Percentiles rank a stretch among this genome's conserved stretches.
Conservation (phyloP, 2,113 vertebrate genomes). For the Periophthalmodon schlosseri region DNA sequence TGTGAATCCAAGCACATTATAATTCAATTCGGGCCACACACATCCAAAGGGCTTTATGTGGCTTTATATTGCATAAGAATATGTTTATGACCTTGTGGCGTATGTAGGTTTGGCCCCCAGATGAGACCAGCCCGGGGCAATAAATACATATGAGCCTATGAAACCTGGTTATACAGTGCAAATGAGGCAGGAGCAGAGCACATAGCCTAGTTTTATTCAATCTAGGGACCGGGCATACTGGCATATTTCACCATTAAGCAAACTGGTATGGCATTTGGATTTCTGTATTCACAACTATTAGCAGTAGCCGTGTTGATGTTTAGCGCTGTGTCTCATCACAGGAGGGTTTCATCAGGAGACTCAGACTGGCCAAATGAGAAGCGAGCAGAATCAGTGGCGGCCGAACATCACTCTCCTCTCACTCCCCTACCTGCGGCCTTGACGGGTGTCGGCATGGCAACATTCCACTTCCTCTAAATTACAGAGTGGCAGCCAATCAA, state of each 20-base stretch:
- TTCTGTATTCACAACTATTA: constrained; percentile 6
- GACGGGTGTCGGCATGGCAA: constrained; percentile 59
- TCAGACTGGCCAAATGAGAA: constrained; percentile 17
- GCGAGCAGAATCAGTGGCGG: constrained; percentile 38
- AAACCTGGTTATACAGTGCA: constrained; percentile 3
- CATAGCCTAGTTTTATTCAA: constrained; percentile 4
- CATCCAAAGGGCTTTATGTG: neutral
- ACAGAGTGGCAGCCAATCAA: constrained; percentile 56
- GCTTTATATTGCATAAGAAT: neutral
- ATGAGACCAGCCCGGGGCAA: constrained; percentile 2
- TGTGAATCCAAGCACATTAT: neutral
- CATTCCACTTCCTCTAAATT: constrained; percentile 63
- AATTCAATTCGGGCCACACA: neutral
- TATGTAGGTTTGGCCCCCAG: neutral
- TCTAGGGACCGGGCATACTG: neutral
- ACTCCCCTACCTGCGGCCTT: constrained; percentile 45
- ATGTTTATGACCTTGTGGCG: constrained; percentile 8
- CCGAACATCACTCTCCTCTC: constrained; percentile 43
- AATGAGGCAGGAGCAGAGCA: neutral
- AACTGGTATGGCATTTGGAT: neutral
- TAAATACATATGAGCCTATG: constrained; percentile 3
- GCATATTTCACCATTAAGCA: constrained; percentile 2
- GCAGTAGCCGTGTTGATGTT: neutral
- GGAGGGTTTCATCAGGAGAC: constrained; percentile 28
- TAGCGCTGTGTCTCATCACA: constrained; percentile 17